These are phyloP conservation scores for Dryobotodes eremita DNA, from an alignment of 2,888 invertebrate genomes.

Conservation along the genomic window DNA sequence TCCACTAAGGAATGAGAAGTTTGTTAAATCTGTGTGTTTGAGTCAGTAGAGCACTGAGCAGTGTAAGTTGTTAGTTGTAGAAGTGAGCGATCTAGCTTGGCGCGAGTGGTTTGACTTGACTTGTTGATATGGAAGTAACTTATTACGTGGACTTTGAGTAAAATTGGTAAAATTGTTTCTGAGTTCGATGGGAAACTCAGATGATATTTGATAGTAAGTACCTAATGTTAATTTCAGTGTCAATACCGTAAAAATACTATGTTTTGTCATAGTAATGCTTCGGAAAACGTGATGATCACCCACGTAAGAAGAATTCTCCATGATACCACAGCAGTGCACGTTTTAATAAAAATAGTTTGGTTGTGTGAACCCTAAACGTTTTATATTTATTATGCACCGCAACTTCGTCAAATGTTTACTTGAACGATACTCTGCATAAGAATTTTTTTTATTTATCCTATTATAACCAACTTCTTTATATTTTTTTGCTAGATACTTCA, in stretches of 20 bases:
- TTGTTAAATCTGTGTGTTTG: constrained; percentile 59
- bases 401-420: constrained; percentile 25
- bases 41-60: constrained; percentile 36
- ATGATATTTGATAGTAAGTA: neutral
- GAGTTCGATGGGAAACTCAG: neutral
- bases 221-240: neutral
- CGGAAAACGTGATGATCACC: too few relatives aligned
- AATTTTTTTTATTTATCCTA: constrained; percentile 1
- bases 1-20: constrained; percentile 47
- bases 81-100: constrained; percentile 54
- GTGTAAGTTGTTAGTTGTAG: constrained; percentile 55
- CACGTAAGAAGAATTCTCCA: too few relatives aligned
- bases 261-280: too few relatives aligned
- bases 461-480: constrained; percentile 10
- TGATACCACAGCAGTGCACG: neutral
- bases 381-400: constrained; percentile 27
- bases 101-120: constrained; percentile 51
- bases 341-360: constrained; percentile 31
- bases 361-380: constrained; percentile 22
- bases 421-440: constrained; percentile 5
- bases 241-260: too few relatives aligned
- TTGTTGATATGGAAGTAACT: constrained; percentile 58
- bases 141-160: constrained; percentile 21
- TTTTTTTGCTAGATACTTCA: neutral
- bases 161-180: constrained; percentile 1